phyloP scores from a whole-genome alignment of 2,888 invertebrate species.

The Tenthredo amoena region DNA sequence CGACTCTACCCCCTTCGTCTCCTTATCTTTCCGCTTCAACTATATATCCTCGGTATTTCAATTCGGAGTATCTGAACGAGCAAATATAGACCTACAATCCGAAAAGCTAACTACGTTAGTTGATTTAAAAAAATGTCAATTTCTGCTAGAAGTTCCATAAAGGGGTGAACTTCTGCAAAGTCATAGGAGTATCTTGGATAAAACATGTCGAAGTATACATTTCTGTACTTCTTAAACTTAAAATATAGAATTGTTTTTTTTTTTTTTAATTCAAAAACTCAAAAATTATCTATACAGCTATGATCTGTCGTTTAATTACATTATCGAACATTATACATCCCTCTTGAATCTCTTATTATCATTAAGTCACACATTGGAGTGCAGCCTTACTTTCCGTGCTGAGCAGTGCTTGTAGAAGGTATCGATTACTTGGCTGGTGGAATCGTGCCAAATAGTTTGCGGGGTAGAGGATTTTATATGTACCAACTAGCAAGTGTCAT shows the following conservation, averaged over 20 bases:
- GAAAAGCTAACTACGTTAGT: neutral
- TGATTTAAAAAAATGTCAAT: neutral
- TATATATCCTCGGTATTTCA: neutral
- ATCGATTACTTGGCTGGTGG: constrained; percentile 43
- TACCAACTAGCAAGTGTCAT: constrained; percentile 39
- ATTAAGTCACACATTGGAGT: constrained; percentile 3
- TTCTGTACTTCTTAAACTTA: neutral
- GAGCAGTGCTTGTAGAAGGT: neutral
- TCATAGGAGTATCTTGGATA: neutral
- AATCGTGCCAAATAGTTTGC: constrained; percentile 45
- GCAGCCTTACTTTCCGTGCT: neutral
- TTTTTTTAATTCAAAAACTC: neutral
- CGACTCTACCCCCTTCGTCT: neutral
- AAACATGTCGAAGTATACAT: neutral
- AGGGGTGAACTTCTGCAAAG: neutral
- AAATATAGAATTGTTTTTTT: neutral
- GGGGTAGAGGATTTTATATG: constrained; percentile 24
- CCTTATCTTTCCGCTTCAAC: neutral
- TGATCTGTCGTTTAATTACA: neutral
- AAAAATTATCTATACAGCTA: neutral
- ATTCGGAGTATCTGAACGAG: neutral
- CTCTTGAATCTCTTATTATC: neutral
- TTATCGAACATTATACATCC: neutral
- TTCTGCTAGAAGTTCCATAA: neutral
- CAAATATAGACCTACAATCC: neutral